Base-by-base conservation (phyloP, 2,888 invertebrate genomes). In the Eucera pruinosa region DNA sequence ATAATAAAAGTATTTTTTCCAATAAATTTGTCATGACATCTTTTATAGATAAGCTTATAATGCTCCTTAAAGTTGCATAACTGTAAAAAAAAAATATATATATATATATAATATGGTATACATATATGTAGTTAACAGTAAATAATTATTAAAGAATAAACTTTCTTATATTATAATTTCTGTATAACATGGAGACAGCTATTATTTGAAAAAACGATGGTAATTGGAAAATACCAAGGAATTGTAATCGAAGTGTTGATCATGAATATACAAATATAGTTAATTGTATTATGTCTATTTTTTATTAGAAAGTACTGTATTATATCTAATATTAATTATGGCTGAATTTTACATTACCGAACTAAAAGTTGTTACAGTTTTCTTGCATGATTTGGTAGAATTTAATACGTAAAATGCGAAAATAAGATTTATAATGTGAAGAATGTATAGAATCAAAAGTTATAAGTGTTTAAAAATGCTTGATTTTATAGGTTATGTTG, bases 71-170 rank as follows among this genome's bases (percentile, higher is more conserved):
- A 45, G 15, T 18, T 15, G 11, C 9, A 20, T 27, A 58, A 41
- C 58, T 75, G 13, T 33, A 60, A 60, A 7, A 33, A 60, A 15
- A 20, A 33, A 33, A n/a, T 48, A n/a, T 11, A 13, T 3, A 11
- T 36, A 48, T 18, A 39, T 11, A 43, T 13, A 20, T 50, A 64
- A 15, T 11, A 13, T 9, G 13, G n/a, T 23, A 30, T 11, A 25
- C 11, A 7, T 25, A 23, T 25, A 45, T 43, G 5, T 52, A 11
- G 11, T 57, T 25, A 15, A 3, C 20, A 20, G 11, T 18, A 25
- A 30, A 13, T 30, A 65, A 7, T 2, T 61, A 2, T 58, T 30
- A 36, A 11, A 33, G n/a, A 48, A 33, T 7, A 25, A 57, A 41
- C 2, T 30, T 13, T 9, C 27, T 27, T 45, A n/a, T 13, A 11